These are phyloP conservation scores for Perognathus longimembris DNA, from an alignment of 2,113 vertebrate species.

Conservation along the genomic window DNA sequence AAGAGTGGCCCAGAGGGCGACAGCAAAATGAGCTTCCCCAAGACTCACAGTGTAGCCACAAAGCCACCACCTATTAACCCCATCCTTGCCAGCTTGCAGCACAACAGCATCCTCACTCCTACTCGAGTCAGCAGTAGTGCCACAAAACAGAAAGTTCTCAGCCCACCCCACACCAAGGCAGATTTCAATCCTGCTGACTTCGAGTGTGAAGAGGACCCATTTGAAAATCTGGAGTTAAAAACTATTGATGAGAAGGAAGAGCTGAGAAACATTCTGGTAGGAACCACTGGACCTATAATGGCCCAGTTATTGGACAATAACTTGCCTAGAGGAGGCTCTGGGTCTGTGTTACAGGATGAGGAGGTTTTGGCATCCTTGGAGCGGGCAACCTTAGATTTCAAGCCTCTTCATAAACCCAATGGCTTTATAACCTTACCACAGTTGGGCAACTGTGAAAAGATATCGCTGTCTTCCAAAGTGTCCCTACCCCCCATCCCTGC, in stretches of 20 bases:
- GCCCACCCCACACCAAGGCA: slow-evolving; percentile 87
- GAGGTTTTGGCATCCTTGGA: slow-evolving; percentile 87
- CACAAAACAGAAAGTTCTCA: slow-evolving; percentile 88
- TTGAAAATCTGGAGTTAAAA: slow-evolving; percentile 98
- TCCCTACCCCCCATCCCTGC: slow-evolving; percentile 87
- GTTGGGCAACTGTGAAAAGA: slow-evolving; percentile 91
- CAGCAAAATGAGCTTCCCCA: slow-evolving; percentile 81
- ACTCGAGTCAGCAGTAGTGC: slow-evolving; percentile 91
- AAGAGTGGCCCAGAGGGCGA: slow-evolving; percentile 80
- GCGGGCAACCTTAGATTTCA: slow-evolving; percentile 86
- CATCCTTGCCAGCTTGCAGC: slow-evolving; percentile 93
- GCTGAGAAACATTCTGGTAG: slow-evolving; percentile 93
- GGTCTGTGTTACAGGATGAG: slow-evolving; percentile 85
- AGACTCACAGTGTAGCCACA: slow-evolving; percentile 69
- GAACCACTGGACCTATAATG: slow-evolving; percentile 84
- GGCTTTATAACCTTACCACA: slow-evolving; percentile 94
- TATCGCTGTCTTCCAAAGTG: slow-evolving; percentile 91
- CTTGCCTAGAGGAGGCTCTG: slow-evolving; percentile 81
- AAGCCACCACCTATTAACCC: slow-evolving; percentile 93
- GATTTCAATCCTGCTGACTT: slow-evolving; percentile 98
- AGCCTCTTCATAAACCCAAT: slow-evolving; percentile 94
- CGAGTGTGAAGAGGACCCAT: slow-evolving; percentile 98
- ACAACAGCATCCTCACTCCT: slow-evolving; percentile 96
- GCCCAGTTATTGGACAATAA: slow-evolving; percentile 87
- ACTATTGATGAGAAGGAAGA: slow-evolving; percentile 97